Conservation (phyloP, 2,797 vertebrate genomes). For the Taenioides sp. region DNA sequence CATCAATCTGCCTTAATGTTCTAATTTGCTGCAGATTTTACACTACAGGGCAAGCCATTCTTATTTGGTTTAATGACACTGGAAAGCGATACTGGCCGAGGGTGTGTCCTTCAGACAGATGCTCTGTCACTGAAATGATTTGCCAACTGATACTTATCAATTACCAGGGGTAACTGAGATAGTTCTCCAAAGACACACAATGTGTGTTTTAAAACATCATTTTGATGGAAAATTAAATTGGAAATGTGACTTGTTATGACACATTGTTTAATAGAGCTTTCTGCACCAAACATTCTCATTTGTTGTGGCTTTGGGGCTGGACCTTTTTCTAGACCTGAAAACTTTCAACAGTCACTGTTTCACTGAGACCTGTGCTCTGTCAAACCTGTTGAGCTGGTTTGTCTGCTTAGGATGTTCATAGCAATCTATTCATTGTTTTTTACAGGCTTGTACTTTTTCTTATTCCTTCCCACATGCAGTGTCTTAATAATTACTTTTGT, state of each 20-base stretch:
- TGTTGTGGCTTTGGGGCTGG: background rate
- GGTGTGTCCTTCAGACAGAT: conserved; percentile 34
- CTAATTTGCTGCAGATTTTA: background rate
- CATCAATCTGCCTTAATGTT: background rate
- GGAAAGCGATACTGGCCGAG: conserved; percentile 43
- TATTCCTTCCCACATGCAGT: background rate
- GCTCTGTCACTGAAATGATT: background rate
- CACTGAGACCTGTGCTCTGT: background rate
- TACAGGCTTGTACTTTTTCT: conserved; percentile 1
- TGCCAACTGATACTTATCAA: background rate
- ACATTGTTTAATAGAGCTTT: background rate
- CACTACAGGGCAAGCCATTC: background rate
- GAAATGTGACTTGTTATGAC: background rate
- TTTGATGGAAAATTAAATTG: background rate
- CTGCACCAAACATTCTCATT: background rate
- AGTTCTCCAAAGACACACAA: background rate
- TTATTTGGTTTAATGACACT: background rate
- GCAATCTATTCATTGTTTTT: background rate
- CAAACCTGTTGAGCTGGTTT: conserved; percentile 7
- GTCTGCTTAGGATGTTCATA: background rate
- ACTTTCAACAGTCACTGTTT: background rate
- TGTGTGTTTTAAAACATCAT: background rate
- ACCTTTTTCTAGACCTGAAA: background rate
- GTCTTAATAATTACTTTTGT: background rate
- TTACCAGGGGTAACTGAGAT: too few relatives aligned